These are phyloP conservation scores for Bujurquina vittata DNA, from an alignment of 2,113 vertebrate genomes.

Conservation along the genomic window DNA sequence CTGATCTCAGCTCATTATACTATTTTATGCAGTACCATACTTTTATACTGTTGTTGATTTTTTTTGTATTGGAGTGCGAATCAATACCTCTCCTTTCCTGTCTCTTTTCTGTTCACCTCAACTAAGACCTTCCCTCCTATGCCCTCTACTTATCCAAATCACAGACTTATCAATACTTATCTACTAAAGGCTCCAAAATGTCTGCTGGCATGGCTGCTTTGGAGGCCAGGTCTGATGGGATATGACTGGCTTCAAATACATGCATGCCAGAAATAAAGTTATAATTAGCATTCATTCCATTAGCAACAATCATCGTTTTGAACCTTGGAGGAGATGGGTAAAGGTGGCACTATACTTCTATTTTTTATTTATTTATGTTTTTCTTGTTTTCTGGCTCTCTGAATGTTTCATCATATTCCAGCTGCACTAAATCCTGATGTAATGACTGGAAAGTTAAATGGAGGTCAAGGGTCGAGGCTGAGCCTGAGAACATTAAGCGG, in stretches of 20 bases:
- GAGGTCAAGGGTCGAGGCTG: constrained; percentile 72
- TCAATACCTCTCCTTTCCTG: constrained; percentile 47
- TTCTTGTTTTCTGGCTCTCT: constrained; percentile 14
- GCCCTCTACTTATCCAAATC: constrained; percentile 39
- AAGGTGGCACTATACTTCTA: constrained; percentile 28
- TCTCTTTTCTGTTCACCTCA: constrained; percentile 13
- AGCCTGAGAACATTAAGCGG: constrained; percentile 72
- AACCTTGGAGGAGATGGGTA: constrained; percentile 27
- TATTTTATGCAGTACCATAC: constrained; percentile 46
- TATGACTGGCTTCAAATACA: constrained; percentile 9
- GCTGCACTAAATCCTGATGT: constrained; percentile 68
- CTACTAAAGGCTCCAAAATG: constrained; percentile 46
- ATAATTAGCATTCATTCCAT: constrained; percentile 67
- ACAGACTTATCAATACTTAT: constrained; percentile 44
- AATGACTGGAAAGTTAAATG: constrained; percentile 78
- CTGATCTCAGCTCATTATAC: constrained; percentile 52
- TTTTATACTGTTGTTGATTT: constrained; percentile 34
- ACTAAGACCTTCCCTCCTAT: constrained; percentile 11
- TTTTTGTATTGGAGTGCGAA: constrained; percentile 22
- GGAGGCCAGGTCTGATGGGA: constrained; percentile 16
- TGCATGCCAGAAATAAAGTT: constrained; percentile 27
- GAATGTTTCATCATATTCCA: constrained; percentile 38
- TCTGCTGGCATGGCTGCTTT: constrained; percentile 38
- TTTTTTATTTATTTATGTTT: background rate
- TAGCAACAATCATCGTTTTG: constrained; percentile 55